Evolutionary conservation across 2,888 invertebrate species (phyloP).

Genomic region (Tupiocoris notatus): DNA sequence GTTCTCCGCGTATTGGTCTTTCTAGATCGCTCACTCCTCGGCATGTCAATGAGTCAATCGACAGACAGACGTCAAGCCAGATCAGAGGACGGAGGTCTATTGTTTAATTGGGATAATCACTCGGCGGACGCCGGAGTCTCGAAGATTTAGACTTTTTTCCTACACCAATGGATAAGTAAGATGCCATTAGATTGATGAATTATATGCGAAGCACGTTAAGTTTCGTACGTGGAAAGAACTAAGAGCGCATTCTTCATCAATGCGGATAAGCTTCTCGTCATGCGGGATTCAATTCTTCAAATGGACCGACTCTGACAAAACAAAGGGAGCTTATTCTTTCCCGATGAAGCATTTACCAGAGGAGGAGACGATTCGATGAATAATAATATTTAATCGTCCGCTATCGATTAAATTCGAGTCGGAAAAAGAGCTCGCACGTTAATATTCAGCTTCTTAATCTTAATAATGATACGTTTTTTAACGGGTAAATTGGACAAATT

Average conservation of each 20-base stretch:
- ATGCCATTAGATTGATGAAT: background rate
- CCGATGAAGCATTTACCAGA: too few species aligned
- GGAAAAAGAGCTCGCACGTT: too few species aligned
- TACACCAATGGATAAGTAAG: background rate
- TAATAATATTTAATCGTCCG: too few species aligned
- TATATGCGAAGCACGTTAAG: slow-evolving; percentile 8
- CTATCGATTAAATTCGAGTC: too few species aligned
- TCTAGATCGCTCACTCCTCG: background rate
- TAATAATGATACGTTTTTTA: too few species aligned
- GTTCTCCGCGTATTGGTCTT: background rate
- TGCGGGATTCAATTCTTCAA: background rate
- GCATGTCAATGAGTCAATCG: slow-evolving; percentile 27
- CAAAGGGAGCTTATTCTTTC: background rate
- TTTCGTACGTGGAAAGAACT: background rate
- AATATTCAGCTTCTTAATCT: too few species aligned
- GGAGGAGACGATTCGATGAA: too few species aligned
- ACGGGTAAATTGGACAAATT: too few species aligned
- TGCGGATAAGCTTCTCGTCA: background rate
- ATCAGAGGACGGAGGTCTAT: slow-evolving; percentile 5
- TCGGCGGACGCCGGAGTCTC: background rate
- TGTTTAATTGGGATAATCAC: slow-evolving; percentile 32
- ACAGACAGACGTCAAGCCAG: background rate
- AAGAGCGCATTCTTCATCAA: background rate
- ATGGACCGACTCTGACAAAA: background rate
- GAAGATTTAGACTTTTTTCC: background rate